phyloP scores from a whole-genome alignment of 2,113 vertebrate genomes.

The Protomyctophum bolini region DNA sequence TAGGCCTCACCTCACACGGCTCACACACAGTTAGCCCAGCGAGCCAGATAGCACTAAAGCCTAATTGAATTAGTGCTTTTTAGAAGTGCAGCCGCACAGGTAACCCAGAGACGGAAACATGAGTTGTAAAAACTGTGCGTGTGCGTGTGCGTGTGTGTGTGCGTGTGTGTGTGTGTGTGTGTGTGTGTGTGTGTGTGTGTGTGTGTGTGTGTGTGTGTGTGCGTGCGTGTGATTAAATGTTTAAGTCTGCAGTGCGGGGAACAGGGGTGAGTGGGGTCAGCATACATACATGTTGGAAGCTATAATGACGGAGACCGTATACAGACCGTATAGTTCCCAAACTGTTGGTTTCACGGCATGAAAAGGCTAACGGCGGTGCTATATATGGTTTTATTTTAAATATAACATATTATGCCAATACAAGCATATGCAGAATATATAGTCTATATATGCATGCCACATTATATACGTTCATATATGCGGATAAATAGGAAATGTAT shows the following conservation, averaged over 20 bases:
- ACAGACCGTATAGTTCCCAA: too few relatives aligned
- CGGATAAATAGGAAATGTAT: too few relatives aligned
- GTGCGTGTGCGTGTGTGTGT: conserved; percentile 34
- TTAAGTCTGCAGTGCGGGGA: conserved; percentile 62
- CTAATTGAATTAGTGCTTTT: conserved; percentile 75
- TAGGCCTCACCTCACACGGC: conserved; percentile 12
- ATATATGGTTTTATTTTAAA: too few relatives aligned
- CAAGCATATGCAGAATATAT: too few relatives aligned
- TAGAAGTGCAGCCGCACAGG: conserved; percentile 56
- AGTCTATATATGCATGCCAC: too few relatives aligned
- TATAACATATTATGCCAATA: too few relatives aligned
- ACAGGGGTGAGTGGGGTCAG: conserved; percentile 67
- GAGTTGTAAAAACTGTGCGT: conserved; percentile 25
- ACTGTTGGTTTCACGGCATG: too few relatives aligned
- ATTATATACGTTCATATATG: too few relatives aligned
- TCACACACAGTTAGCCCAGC: conserved; percentile 58
- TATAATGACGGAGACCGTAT: too few relatives aligned
- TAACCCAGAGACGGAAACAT: conserved; percentile 75
- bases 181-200: conserved; percentile 9
- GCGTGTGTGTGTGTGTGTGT: conserved; percentile 22
- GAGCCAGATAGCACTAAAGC: conserved; percentile 69
- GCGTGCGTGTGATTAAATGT: conserved; percentile 61
- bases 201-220: neutral
- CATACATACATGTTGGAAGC: conserved; percentile 22
- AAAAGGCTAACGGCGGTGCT: too few relatives aligned